Evolutionary conservation across 2,888 invertebrate species (phyloP).

Genomic region (Orthonychiurus folsomi): DNA sequence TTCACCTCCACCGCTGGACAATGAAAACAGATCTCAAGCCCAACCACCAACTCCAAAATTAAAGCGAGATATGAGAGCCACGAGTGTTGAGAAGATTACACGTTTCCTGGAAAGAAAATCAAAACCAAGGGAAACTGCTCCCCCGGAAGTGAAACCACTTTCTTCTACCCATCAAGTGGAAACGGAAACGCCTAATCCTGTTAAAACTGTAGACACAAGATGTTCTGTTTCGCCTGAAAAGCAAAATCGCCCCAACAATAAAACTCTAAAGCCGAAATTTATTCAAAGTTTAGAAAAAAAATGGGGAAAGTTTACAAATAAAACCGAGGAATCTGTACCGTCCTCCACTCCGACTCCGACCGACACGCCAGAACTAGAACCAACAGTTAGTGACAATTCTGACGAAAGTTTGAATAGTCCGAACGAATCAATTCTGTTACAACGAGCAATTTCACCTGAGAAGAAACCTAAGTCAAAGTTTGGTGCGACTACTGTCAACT

Average conservation of each 20-base stretch:
- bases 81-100: conserved; percentile 37
- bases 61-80: conserved; percentile 26
- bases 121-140: conserved; percentile 16
- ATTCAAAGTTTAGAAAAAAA: conserved; percentile 65
- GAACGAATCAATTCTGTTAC: conserved; percentile 33
- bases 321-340: conserved; percentile 3
- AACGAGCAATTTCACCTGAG: conserved; percentile 36
- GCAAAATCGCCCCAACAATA: conserved; percentile 46
- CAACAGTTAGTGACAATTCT: background rate
- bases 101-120: conserved; percentile 34
- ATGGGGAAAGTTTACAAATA: conserved; percentile 52
- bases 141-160: conserved; percentile 2
- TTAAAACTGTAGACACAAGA: conserved; percentile 65
- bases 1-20: conserved; percentile 5
- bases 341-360: background rate
- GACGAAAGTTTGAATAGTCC: background rate
- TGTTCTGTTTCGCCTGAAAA: conserved; percentile 60
- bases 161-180: background rate
- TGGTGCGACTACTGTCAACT: conserved; percentile 57
- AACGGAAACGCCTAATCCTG: conserved; percentile 47
- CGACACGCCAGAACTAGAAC: background rate
- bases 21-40: too few relatives aligned
- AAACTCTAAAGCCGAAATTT: conserved; percentile 49
- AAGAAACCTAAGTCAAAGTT: conserved; percentile 30
- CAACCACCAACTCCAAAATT: background rate